Conservation (phyloP, 2,113 vertebrate genomes). For the Nicator chloris region DNA sequence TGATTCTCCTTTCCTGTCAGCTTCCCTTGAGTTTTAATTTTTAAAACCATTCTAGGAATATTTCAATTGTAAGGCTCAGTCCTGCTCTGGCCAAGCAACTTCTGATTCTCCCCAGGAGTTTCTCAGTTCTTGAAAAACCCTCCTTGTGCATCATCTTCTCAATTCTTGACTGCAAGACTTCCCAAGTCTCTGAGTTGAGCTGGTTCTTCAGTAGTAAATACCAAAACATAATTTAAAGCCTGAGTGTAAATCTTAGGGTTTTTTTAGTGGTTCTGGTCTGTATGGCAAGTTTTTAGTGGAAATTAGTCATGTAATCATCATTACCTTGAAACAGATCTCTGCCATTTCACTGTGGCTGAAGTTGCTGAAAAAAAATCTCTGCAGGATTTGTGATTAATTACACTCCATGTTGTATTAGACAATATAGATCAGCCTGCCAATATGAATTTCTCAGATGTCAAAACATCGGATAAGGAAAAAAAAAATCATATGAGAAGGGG, state of each 20-base stretch:
- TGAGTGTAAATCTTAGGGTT: background rate
- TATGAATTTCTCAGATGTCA: constrained; percentile 78
- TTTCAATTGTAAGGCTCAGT: background rate
- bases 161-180: background rate
- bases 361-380: constrained; percentile 18
- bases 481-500: constrained; percentile 60
- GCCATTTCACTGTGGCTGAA: constrained; percentile 1
- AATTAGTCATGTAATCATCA: background rate
- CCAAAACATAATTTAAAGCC: background rate
- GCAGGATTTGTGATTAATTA: constrained; percentile 74
- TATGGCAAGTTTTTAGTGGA: background rate
- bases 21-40: background rate
- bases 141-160: background rate
- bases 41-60: background rate
- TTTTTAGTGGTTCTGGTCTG: background rate
- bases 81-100: background rate
- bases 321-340: background rate
- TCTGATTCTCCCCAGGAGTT: background rate
- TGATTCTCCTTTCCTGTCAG: background rate
- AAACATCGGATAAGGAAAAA: constrained; percentile 59
- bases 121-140: background rate
- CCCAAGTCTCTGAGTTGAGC: background rate
- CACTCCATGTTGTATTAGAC: constrained; percentile 67
- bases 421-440: constrained; percentile 79
- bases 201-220: background rate